Evolutionary conservation across 2,113 vertebrate genomes (phyloP).

Genomic region (Rhombomys opimus): DNA sequence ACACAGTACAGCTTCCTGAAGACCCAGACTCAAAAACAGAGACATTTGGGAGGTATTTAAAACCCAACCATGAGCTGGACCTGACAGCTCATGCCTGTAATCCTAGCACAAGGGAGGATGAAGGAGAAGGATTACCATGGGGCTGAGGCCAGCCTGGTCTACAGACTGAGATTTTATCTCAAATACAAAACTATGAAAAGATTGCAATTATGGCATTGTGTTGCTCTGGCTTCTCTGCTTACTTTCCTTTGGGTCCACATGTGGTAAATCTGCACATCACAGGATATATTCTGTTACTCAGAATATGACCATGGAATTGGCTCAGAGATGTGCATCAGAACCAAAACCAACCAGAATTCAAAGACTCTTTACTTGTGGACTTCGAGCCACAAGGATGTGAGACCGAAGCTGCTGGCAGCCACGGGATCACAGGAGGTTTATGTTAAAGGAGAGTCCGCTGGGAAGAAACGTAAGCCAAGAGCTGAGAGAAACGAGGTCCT

Average conservation of each 20-base stretch:
- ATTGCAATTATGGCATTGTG: neutral
- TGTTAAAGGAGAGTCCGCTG: neutral
- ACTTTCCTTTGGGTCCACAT: neutral
- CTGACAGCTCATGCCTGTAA: neutral
- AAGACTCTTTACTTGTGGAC: neutral
- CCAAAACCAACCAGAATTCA: neutral
- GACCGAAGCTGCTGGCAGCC: neutral
- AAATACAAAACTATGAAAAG: neutral
- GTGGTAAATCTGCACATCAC: neutral
- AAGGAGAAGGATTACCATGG: neutral
- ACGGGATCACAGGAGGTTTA: neutral
- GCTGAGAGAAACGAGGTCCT: neutral
- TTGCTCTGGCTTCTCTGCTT: neutral
- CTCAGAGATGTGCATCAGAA: neutral
- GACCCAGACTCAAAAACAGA: neutral
- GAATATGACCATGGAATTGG: neutral
- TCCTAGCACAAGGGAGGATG: neutral
- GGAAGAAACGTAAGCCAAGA: neutral
- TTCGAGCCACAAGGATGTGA: neutral
- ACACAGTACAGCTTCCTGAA: neutral
- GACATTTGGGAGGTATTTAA: neutral
- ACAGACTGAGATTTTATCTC: neutral
- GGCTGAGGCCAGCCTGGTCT: neutral
- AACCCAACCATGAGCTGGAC: neutral
- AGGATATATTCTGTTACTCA: neutral